A percentile compares a stretch with the other conserved stretches of the same genome.
phyloP scores from a whole-genome alignment of 30 jellyfish, hydroid and myxozoan genomes.

The Turritopsis dohrnii region DNA sequence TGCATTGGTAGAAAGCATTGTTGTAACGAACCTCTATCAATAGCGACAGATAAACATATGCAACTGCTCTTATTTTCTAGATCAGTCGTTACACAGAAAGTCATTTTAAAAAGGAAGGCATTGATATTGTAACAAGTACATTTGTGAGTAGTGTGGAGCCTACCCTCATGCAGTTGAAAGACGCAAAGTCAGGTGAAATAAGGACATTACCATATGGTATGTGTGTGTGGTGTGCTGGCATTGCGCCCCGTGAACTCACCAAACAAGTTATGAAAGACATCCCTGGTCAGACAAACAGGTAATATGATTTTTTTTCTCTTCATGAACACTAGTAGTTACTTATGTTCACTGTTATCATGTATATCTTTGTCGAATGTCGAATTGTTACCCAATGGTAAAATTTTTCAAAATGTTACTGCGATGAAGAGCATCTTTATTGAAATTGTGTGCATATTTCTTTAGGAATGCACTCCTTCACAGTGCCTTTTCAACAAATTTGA shows the following conservation, averaged over 20 bases:
- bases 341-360: no score
- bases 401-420: no score
- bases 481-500: no score
- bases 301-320: background rate
- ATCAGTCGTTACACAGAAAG: conserved; percentile 76
- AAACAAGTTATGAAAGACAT: conserved; percentile 45
- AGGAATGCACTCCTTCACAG: no score
- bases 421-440: no score
- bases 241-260: conserved; percentile 78
- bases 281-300: conserved; percentile 92
- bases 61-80: conserved; percentile 20
- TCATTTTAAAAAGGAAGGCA: conserved; percentile 54
- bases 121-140: conserved; percentile 67
- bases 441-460: no score
- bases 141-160: conserved; percentile 81
- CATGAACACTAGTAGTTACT: background rate
- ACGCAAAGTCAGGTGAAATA: conserved; percentile 62
- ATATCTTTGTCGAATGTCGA: no score
- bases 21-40: background rate
- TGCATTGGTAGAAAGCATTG: no score
- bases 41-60: background rate
- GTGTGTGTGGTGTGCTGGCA: conserved; percentile 99
- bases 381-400: no score
- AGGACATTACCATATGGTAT: conserved; percentile 67
- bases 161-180: conserved; percentile 40